Base-by-base conservation (phyloP, 2,888 invertebrate species). In the Anagyrus pseudococci region DNA sequence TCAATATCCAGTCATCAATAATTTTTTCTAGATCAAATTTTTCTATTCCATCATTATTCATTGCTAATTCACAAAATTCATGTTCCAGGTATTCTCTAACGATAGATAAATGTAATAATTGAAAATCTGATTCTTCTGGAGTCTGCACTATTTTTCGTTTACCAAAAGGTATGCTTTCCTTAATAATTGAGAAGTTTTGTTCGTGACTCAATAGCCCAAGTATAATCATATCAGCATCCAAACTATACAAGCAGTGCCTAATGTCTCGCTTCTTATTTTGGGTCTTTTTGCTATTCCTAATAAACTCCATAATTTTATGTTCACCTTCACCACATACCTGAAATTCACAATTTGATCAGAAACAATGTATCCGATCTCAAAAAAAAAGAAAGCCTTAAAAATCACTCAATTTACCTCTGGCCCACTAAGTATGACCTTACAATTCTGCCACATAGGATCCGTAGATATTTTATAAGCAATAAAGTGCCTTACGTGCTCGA, bases 291-390 rank as follows among this genome's bases (percentile, higher is more conserved):
- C n/a, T 85, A 82, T 88, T 92, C 2, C 98, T 86, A 70, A 99
- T 98, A 78, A 94, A 98, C 81, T 98, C 98, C 98, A 98, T 98
- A 66, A 98, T 96, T 83, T 98, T 98, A 78, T 97, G 97, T 80
- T 97, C 97, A 1, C 97, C 98, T 84, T 98, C 98, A 0, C 98
- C 98, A 0, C 98, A 97, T 1, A 94, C 90, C 90, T 91, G 49
- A 19, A 53, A 60, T 29, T 29, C 29, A 29, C 29, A 29, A 29
- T 29, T 29, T 29, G 10, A 7, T 29, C 29, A 7, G 10, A 29
- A 29, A 29, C 29, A 29, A 29, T 7, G 4, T 29, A 29, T 4
- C 10, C 4, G 10, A 29, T 29, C n/a, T n/a, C 4, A 29, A 29
- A 7, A 29, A 29, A 29, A 7, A 55, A 64, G 63, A 53, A 23